Evolutionary conservation across 2,888 invertebrate species (phyloP).

Genomic region (Phragmatobia fuliginosa): DNA sequence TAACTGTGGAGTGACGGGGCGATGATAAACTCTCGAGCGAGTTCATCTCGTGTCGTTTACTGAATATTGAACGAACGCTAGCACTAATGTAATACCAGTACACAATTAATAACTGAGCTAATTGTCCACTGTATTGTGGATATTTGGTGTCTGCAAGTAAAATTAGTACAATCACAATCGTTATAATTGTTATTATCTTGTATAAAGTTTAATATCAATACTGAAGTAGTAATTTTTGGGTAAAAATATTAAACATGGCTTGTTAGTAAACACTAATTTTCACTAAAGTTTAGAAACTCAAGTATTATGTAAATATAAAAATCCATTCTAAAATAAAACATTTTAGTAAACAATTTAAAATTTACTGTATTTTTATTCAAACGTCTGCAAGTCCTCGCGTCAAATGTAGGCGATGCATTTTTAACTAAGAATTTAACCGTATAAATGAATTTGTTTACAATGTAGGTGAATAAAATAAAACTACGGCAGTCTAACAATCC

Average conservation of each 20-base stretch:
- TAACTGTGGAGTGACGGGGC: slow-evolving; percentile 84
- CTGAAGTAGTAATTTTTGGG: slow-evolving; percentile 3
- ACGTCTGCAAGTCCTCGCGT: slow-evolving; percentile 19
- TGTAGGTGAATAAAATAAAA: slow-evolving; percentile 40
- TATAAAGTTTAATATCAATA: slow-evolving; percentile 17
- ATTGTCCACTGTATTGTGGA: slow-evolving; percentile 32
- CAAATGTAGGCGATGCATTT: slow-evolving; percentile 18
- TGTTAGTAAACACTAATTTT: no score
- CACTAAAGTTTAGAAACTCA: no score
- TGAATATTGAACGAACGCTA: slow-evolving; percentile 77
- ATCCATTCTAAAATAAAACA: not conserved
- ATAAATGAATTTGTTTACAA: slow-evolving; percentile 50
- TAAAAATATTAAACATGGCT: no score
- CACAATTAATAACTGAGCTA: slow-evolving; percentile 50
- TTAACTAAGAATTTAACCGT: slow-evolving; percentile 30
- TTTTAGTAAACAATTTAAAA: not conserved
- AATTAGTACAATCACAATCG: slow-evolving; percentile 34
- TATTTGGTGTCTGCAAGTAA: slow-evolving; percentile 17
- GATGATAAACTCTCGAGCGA: slow-evolving; percentile 83
- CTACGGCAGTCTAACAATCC: slow-evolving; percentile 38
- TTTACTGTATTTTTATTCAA: slow-evolving; percentile 20
- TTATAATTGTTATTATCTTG: slow-evolving; percentile 29
- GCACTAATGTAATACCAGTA: slow-evolving; percentile 65
- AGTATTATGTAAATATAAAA: not conserved
- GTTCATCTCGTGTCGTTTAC: slow-evolving; percentile 81